Conservation (phyloP, 2,113 vertebrate species). For the Podarcis cretensis region DNA sequence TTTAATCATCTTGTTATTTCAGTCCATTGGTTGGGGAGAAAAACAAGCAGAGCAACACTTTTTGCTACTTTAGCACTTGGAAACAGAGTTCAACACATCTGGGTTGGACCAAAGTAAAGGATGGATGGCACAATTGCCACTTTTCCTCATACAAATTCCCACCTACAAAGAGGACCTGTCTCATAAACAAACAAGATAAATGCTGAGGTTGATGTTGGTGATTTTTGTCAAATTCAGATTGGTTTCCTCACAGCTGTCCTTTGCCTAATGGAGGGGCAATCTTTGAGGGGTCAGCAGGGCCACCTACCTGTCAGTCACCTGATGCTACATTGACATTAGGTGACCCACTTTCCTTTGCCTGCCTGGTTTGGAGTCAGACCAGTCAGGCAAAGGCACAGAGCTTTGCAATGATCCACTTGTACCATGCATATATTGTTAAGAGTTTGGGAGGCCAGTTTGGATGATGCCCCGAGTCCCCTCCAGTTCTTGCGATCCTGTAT, state of each 20-base stretch:
- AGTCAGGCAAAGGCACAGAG: too few relatives aligned
- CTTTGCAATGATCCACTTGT: too few relatives aligned
- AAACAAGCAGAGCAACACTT: not conserved
- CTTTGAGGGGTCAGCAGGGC: too few relatives aligned
- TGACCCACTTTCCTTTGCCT: too few relatives aligned
- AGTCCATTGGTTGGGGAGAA: not conserved
- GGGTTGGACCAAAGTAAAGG: not conserved
- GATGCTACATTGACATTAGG: too few relatives aligned
- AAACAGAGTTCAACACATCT: not conserved
- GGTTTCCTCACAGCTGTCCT: not conserved
- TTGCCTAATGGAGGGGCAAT: not conserved
- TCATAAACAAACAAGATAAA: slow-evolving; percentile 9
- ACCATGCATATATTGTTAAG: too few relatives aligned
- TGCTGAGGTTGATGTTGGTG: not conserved
- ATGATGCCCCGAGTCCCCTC: too few relatives aligned
- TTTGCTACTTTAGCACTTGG: not conserved
- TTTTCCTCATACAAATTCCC: not conserved
- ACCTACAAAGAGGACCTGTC: not conserved
- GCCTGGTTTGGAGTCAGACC: too few relatives aligned
- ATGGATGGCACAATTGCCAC: not conserved
- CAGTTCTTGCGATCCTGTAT: too few relatives aligned
- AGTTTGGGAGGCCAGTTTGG: too few relatives aligned
- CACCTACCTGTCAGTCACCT: too few relatives aligned
- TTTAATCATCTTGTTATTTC: not conserved
- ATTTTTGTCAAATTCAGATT: not conserved